Evolutionary conservation across 2,797 vertebrate genomes (phyloP).

Genomic region (Meda fulgida): DNA sequence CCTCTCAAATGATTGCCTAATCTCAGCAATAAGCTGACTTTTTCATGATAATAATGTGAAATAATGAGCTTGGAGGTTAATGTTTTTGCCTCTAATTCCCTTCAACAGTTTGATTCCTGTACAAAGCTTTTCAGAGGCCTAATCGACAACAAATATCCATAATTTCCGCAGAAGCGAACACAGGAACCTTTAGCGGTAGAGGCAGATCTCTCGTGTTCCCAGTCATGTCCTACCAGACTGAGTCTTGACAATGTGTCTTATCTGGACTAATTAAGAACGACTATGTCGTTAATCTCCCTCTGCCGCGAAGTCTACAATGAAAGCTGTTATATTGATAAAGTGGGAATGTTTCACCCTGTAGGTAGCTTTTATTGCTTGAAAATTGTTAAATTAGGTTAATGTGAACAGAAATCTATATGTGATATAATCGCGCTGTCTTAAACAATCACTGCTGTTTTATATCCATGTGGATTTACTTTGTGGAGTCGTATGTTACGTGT

Average conservation of each 20-base stretch:
- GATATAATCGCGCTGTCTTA: not conserved
- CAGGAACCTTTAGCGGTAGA: constrained; percentile 14
- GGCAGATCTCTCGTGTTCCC: constrained; percentile 52
- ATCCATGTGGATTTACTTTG: constrained; percentile 6
- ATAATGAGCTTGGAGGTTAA: constrained; percentile 3
- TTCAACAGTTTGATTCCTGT: constrained; percentile 13
- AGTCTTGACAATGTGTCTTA: constrained; percentile 51
- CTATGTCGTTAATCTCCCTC: constrained; percentile 64
- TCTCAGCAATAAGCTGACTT: not conserved
- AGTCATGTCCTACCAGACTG: constrained; percentile 43
- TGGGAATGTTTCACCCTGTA: constrained; percentile 54
- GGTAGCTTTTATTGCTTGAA: constrained; percentile 57
- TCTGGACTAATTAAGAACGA: constrained; percentile 64
- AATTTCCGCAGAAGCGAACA: not conserved
- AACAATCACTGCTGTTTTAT: constrained; percentile 5
- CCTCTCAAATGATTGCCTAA: constrained; percentile 8
- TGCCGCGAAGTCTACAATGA: constrained; percentile 58
- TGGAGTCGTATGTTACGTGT: not conserved
- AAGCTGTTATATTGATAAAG: constrained; percentile 66
- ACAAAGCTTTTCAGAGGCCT: not conserved
- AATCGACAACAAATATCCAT: not conserved
- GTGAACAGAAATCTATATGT: constrained; percentile 20
- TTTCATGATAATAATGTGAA: not conserved
- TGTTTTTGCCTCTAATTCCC: constrained; percentile 5
- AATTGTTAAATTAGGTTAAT: constrained; percentile 55